These are phyloP conservation scores for Acrobasis suavella DNA, from an alignment of 2,888 invertebrate species.

Conservation along the genomic window DNA sequence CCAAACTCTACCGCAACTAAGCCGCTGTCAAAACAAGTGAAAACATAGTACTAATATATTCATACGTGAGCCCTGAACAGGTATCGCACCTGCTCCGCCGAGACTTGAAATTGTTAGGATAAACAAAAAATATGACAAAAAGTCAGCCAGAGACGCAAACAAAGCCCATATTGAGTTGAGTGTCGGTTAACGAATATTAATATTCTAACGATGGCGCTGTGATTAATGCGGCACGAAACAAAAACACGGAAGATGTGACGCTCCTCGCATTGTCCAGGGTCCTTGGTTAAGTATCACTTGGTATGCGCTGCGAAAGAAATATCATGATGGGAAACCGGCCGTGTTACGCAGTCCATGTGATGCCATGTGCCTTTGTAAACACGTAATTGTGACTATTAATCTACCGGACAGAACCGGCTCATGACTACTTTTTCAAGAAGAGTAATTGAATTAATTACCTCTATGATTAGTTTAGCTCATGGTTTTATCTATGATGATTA, in stretches of 20 bases:
- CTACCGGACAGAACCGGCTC: conserved; percentile 42
- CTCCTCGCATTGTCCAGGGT: conserved; percentile 64
- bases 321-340: conserved; percentile 31
- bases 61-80: conserved; percentile 36
- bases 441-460: conserved; percentile 49
- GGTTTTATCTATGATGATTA: conserved; percentile 34
- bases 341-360: conserved; percentile 31
- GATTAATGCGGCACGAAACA: conserved; percentile 67
- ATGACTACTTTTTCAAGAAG: conserved; percentile 46
- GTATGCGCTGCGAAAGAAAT: conserved; percentile 37
- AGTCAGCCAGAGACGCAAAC: conserved; percentile 47
- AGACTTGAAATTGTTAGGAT: conserved; percentile 37
- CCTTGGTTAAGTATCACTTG: conserved; percentile 60
- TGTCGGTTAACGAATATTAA: conserved; percentile 63
- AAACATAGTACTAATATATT: conserved; percentile 21
- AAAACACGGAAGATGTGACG: conserved; percentile 71
- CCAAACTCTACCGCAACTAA: not conserved
- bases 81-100: conserved; percentile 36
- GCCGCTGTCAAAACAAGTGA: conserved; percentile 6
- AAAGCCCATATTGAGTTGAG: conserved; percentile 48
- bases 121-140: conserved; percentile 46
- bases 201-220: conserved; percentile 67
- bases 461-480: conserved; percentile 45
- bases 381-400: conserved; percentile 45
- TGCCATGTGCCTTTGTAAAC: conserved; percentile 31